Evolutionary conservation across 1,140 invertebrate species (phyloP).

Genomic region (Cylas formicarius): DNA sequence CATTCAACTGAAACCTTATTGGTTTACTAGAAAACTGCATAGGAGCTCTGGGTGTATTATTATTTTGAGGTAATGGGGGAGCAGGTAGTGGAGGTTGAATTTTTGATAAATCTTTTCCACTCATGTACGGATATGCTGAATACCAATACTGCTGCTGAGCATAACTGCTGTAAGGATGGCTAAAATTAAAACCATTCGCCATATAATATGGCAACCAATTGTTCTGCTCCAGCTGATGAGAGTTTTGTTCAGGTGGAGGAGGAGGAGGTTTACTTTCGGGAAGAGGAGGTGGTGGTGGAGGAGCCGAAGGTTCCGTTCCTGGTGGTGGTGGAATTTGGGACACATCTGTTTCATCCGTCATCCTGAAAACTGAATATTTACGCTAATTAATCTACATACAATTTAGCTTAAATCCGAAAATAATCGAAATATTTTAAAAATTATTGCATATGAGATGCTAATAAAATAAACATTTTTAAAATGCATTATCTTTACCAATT

Average conservation of each 20-base stretch:
- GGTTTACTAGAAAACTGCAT: conserved; percentile 25
- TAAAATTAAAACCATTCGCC: conserved; percentile 12
- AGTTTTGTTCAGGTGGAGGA: conserved; percentile 15
- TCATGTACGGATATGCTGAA: conserved; percentile 7
- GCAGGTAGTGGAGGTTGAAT: conserved; percentile 29
- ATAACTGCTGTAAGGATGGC: conserved; percentile 6
- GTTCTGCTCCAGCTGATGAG: conserved; percentile 7
- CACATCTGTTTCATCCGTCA: conserved; percentile 21
- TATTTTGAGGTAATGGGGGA: conserved; percentile 14
- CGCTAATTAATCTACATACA: neutral
- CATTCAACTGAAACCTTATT: conserved; percentile 33
- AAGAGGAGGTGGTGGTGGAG: conserved; percentile 21
- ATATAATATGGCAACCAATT: conserved; percentile 9
- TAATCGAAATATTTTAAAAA: too few species aligned
- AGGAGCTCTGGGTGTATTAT: conserved; percentile 8
- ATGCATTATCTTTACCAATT: too few species aligned
- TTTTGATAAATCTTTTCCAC: conserved; percentile 13
- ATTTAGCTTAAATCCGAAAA: too few species aligned
- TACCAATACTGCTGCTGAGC: conserved; percentile 8
- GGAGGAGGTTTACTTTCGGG: conserved; percentile 21
- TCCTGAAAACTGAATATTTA: conserved; percentile 16
- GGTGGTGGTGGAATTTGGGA: conserved; percentile 20
- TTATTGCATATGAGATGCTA: too few species aligned
- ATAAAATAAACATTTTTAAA: too few species aligned
- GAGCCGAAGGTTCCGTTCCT: conserved; percentile 13